phyloP scores from a whole-genome alignment of 2,888 invertebrate species.

The Anoncus sp. region DNA sequence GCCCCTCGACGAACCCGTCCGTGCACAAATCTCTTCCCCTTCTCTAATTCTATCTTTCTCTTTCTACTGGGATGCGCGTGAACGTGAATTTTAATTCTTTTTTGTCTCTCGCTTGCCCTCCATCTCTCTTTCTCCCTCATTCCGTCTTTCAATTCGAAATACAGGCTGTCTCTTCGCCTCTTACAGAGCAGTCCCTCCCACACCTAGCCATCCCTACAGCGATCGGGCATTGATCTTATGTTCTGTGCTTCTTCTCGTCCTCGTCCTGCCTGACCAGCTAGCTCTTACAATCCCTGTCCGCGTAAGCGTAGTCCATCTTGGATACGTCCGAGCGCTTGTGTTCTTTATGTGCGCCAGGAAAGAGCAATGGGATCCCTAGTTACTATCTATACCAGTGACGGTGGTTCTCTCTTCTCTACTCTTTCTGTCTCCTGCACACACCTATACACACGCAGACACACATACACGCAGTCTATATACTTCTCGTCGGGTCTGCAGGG shows the following conservation, averaged over 20 bases:
- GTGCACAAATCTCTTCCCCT: slow-evolving; percentile 72
- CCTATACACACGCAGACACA: background rate
- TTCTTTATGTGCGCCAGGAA: slow-evolving; percentile 77
- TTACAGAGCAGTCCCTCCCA: slow-evolving; percentile 50
- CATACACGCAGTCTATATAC: background rate
- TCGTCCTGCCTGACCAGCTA: slow-evolving; percentile 44
- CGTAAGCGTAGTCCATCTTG: slow-evolving; percentile 80
- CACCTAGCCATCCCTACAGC: slow-evolving; percentile 52
- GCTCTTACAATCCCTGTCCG: slow-evolving; percentile 73
- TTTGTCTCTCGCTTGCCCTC: slow-evolving; percentile 46
- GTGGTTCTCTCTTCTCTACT: slow-evolving; percentile 63
- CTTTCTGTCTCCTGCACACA: slow-evolving; percentile 39
- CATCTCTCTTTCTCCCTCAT: slow-evolving; percentile 31
- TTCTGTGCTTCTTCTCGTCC: slow-evolving; percentile 48
- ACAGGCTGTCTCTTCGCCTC: slow-evolving; percentile 48
- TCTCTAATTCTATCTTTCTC: slow-evolving; percentile 49
- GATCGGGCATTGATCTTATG: slow-evolving; percentile 53
- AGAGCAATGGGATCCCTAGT: slow-evolving; percentile 77
- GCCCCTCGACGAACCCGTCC: slow-evolving; percentile 72
- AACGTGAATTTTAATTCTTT: slow-evolving; percentile 57
- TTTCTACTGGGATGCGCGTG: slow-evolving; percentile 50
- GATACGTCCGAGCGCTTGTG: slow-evolving; percentile 77
- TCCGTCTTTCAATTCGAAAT: slow-evolving; percentile 53
- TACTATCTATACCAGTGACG: slow-evolving; percentile 73
- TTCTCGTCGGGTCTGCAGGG: slow-evolving; percentile 31